These are phyloP conservation scores for Ganaspis sp. DNA, from an alignment of 1,140 invertebrate genomes.

Conservation along the genomic window DNA sequence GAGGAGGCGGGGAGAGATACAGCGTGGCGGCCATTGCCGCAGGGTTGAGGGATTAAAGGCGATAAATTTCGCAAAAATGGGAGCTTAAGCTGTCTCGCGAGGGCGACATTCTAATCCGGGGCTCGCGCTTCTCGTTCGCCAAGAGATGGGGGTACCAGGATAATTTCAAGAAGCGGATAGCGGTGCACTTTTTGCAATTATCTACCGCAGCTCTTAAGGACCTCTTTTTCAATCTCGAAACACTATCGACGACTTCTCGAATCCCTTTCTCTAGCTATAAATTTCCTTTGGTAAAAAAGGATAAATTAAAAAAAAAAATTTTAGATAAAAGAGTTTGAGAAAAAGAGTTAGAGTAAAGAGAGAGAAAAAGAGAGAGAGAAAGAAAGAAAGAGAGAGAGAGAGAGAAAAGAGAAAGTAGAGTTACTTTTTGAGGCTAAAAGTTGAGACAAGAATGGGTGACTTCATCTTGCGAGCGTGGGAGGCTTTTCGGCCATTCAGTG, in stretches of 20 bases:
- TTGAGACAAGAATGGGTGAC: conserved; percentile 22
- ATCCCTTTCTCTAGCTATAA: conserved; percentile 17
- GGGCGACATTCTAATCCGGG: conserved; percentile 75
- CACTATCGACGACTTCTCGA: conserved; percentile 29
- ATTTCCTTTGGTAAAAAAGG: neutral
- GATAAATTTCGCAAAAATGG: conserved; percentile 77
- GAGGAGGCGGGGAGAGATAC: conserved; percentile 41
- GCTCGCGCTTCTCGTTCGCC: conserved; percentile 53
- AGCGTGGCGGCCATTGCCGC: conserved; percentile 47
- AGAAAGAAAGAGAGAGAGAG: neutral
- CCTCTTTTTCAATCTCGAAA: conserved; percentile 39
- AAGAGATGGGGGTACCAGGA: conserved; percentile 60
- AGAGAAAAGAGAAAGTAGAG: too few species aligned
- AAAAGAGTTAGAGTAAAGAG: too few species aligned
- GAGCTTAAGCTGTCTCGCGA: conserved; percentile 74
- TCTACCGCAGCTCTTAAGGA: conserved; percentile 55
- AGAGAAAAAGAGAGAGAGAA: too few species aligned
- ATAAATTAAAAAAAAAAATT: too few species aligned
- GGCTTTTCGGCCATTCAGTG: conserved; percentile 39
- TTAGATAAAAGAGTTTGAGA: too few species aligned
- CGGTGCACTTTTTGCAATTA: conserved; percentile 69
- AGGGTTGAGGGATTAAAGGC: conserved; percentile 74
- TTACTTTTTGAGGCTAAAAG: neutral
- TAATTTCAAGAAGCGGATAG: conserved; percentile 49
- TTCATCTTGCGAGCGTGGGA: conserved; percentile 46